Evolutionary conservation across 2,888 invertebrate genomes (phyloP).

Genomic region (Cerastis rubricosa): DNA sequence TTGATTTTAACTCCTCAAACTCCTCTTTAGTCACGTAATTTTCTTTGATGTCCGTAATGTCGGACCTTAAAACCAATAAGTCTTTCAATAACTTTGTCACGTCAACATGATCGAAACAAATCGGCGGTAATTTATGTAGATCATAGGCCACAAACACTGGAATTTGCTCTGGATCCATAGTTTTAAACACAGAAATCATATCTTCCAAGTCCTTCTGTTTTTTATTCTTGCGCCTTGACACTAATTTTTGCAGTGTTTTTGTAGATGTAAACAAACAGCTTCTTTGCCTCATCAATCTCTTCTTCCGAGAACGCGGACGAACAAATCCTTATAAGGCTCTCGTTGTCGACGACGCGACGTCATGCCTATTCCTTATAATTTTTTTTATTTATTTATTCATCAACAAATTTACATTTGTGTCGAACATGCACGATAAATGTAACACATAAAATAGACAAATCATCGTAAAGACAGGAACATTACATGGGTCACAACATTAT

Average conservation of each 20-base stretch:
- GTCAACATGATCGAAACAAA: conserved; percentile 4
- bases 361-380: no score
- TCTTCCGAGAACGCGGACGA: no score
- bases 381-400: no score
- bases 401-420: no score
- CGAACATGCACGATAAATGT: no score
- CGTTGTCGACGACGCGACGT: no score
- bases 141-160: background rate
- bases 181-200: conserved; percentile 2
- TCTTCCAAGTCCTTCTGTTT: background rate
- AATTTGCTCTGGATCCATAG: conserved; percentile 4
- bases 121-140: conserved; percentile 3
- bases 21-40: background rate
- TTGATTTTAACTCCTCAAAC: conserved; percentile 3
- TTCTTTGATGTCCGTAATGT: background rate
- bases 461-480: no score
- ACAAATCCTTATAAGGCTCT: no score
- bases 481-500: no score
- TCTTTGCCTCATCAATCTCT: no score
- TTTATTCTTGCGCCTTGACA: conserved; percentile 3
- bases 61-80: background rate
- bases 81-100: background rate
- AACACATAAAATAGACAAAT: no score
- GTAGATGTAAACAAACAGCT: no score
- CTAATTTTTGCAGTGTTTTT: background rate